Conservation (phyloP, 2,113 vertebrate species). For the Phasianus colchicus region DNA sequence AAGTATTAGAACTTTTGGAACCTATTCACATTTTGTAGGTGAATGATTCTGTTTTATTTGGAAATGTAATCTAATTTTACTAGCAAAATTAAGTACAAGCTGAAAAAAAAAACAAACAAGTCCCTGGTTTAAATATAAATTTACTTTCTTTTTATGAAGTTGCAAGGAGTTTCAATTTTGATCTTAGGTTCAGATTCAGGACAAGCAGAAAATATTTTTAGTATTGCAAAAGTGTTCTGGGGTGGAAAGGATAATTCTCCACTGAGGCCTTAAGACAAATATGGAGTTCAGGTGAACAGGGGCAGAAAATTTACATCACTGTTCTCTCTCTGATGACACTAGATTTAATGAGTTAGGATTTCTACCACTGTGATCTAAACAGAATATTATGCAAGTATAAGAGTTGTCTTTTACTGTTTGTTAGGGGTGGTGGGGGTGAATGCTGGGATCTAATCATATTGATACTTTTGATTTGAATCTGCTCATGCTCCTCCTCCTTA, state of each 20-base stretch:
- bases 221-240: background rate
- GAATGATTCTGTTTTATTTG: accelerated
- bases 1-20: background rate
- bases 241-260: background rate
- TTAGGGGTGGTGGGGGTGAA: background rate
- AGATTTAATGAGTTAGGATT: background rate
- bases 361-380: background rate
- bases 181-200: background rate
- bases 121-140: background rate
- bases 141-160: background rate
- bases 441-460: background rate
- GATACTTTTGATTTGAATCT: background rate
- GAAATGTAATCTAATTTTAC: background rate
- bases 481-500: background rate
- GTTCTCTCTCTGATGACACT: background rate
- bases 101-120: background rate
- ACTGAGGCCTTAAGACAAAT: background rate
- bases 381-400: background rate
- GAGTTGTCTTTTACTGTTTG: background rate
- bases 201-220: background rate
- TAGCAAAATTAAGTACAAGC: background rate
- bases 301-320: background rate
- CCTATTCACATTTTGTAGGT: accelerated
- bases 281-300: background rate
- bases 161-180: background rate